Evolutionary conservation across 2,797 vertebrate genomes (phyloP), one percentile per base, ranked within the genome.

Genomic region (Schizothorax lantsangensis): DNA sequence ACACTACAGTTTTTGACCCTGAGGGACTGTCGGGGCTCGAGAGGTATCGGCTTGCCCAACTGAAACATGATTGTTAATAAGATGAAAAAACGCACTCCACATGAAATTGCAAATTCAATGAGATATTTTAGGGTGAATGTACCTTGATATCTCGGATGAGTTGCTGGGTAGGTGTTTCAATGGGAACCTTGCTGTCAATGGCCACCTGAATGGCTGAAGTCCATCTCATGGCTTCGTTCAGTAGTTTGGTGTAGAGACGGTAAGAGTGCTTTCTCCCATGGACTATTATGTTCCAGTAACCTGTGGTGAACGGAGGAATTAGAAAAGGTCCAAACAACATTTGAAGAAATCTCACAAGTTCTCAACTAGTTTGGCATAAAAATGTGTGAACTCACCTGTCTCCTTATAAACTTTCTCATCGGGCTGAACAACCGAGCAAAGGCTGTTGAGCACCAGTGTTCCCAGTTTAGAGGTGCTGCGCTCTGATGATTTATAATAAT

Each of bases 121-220:
- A 0, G 8, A 57, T 69, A 75, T 62, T 23, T 40, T n/a, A 57
- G 6, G 5, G 17, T 69, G 17, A 43, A 17, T 84, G 54, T 95
- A 98, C 97, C 96, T 97, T 97, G 91, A 98, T 98, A 93, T 98
- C 97, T 88, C 96, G 95, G 91, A 98, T 98, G 88, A 98, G 97
- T 8, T 98, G 97, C 87, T 98, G 97, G 0, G 97, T 98, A 12
- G 97, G 97, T 0, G 97, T 98, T 94, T 98, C 97, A 17, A 98
- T 98, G 91, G 97, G 97, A 81, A 96, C 95, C 89, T 98, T 98
- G 94, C 91, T 97, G 94, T 98, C 97, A 79, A 98, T 98, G 36
- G 96, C 97, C 8, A 96, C 96, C 89, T 98, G 97, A 23, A 98
- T 97, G 90, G 97, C 97, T 1, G 96, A 96, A 2, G 96, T 93